Evolutionary conservation across 1,140 invertebrate species (phyloP).

Genomic region (Hydropsyche tenuis): DNA sequence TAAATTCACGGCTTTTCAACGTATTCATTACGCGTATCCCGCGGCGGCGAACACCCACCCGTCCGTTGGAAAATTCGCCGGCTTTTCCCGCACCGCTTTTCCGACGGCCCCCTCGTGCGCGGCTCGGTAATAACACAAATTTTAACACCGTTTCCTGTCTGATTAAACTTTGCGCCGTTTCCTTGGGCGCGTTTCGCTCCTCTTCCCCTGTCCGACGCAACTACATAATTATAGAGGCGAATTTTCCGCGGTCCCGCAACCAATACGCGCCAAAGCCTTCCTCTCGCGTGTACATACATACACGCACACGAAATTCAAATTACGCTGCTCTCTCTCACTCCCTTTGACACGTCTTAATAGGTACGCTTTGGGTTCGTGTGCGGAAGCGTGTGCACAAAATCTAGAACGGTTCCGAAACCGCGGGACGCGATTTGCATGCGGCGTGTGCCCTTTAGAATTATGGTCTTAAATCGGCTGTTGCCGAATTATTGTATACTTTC

Average conservation of each 20-base stretch:
- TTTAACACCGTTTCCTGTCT: slow-evolving; percentile 50
- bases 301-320: slow-evolving; percentile 50
- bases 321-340: slow-evolving; percentile 47
- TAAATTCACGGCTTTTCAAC: slow-evolving; percentile 43
- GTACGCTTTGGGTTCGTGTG: slow-evolving; percentile 37
- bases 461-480: too few species aligned
- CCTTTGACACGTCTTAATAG: slow-evolving; percentile 51
- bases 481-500: too few species aligned
- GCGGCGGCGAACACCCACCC: slow-evolving; percentile 48
- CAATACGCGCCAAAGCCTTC: neutral
- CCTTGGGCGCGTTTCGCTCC: slow-evolving; percentile 32
- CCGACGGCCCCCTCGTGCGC: too few species aligned
- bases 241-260: slow-evolving; percentile 24
- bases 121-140: slow-evolving; percentile 50
- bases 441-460: too few species aligned
- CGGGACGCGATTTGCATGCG: too few species aligned
- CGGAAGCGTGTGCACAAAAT: slow-evolving; percentile 38
- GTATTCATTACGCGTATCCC: slow-evolving; percentile 42
- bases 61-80: too few species aligned
- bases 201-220: slow-evolving; percentile 37
- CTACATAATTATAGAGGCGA: slow-evolving; percentile 49
- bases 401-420: neutral
- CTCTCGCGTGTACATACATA: neutral
- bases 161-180: slow-evolving; percentile 50
- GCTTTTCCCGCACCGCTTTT: too few species aligned